Conservation (phyloP, 1,140 invertebrate genomes). For the Zaprionus camerounensis region DNA sequence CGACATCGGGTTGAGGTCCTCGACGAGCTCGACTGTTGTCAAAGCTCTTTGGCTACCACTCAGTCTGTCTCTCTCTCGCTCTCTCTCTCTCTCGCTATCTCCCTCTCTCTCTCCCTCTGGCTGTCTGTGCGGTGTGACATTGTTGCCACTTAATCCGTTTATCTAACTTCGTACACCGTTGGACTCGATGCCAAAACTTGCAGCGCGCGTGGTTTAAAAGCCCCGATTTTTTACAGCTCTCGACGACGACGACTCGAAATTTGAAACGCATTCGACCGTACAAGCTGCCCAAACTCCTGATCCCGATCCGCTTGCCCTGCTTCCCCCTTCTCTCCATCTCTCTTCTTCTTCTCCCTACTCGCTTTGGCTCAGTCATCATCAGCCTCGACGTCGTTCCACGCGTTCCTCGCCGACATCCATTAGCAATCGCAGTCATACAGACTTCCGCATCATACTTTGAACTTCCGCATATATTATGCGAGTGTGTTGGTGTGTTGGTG, state of each 20-base stretch:
- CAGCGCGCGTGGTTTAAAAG: conserved; percentile 72
- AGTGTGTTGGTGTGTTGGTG: conserved; percentile 42
- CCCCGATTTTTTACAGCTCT: conserved; percentile 43
- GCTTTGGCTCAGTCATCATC: conserved; percentile 20
- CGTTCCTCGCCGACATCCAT: conserved; percentile 66
- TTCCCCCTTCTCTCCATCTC: neutral
- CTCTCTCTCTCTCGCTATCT: neutral
- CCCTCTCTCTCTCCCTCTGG: neutral
- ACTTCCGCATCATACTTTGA: conserved; percentile 81
- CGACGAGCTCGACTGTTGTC: neutral
- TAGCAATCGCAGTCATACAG: conserved; percentile 81
- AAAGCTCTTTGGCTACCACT: conserved; percentile 28
- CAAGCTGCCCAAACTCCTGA: conserved; percentile 42
- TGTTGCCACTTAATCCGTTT: conserved; percentile 84
- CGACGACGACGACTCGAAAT: conserved; percentile 44
- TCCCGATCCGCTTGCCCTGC: conserved; percentile 1
- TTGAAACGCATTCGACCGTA: conserved; percentile 74
- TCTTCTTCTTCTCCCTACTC: neutral
- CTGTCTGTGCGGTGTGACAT: conserved; percentile 52
- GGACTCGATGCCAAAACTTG: conserved; percentile 78
- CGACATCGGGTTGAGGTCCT: neutral
- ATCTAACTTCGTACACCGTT: conserved; percentile 84
- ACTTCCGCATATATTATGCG: conserved; percentile 75
- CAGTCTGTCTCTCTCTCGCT: neutral
- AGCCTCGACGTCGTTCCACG: conserved; percentile 16